Conservation (phyloP, 2,888 invertebrate species). For the Linnaemya tessellans region DNA sequence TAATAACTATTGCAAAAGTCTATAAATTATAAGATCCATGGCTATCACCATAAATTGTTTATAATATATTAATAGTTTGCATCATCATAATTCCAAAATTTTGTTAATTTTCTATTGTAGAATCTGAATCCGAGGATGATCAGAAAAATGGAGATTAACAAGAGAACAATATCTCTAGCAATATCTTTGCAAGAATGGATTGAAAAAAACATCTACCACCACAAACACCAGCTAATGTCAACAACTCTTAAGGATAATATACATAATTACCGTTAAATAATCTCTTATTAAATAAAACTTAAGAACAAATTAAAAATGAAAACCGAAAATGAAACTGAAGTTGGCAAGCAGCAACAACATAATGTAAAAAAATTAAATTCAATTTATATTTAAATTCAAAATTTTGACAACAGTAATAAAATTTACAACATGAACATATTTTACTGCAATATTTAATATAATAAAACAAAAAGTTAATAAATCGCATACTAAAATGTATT, state of each 20-base stretch:
- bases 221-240: constrained; percentile 55
- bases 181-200: constrained; percentile 27
- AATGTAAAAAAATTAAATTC: constrained; percentile 30
- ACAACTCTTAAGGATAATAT: constrained; percentile 33
- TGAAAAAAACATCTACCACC: constrained; percentile 22
- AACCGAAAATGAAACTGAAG: neutral
- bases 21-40: too few species aligned
- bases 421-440: constrained; percentile 56
- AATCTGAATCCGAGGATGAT: constrained; percentile 83
- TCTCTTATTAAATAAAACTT: constrained; percentile 64
- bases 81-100: neutral
- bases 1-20: too few species aligned
- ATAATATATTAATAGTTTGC: too few species aligned
- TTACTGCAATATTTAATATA: constrained; percentile 66
- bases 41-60: too few species aligned
- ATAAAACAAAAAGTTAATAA: constrained; percentile 22
- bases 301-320: constrained; percentile 13
- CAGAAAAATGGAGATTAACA: constrained; percentile 80
- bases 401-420: constrained; percentile 52
- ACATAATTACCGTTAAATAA: neutral
- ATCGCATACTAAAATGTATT: constrained; percentile 39
- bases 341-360: constrained; percentile 10
- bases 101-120: constrained; percentile 75
- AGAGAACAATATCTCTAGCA: constrained; percentile 31
- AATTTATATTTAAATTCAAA: constrained; percentile 50